A percentile compares a stretch with the other conserved stretches of the same genome.
These are phyloP conservation scores for Agrilus planipennis DNA, from an alignment of 1,140 invertebrate genomes.

Conservation along the genomic window DNA sequence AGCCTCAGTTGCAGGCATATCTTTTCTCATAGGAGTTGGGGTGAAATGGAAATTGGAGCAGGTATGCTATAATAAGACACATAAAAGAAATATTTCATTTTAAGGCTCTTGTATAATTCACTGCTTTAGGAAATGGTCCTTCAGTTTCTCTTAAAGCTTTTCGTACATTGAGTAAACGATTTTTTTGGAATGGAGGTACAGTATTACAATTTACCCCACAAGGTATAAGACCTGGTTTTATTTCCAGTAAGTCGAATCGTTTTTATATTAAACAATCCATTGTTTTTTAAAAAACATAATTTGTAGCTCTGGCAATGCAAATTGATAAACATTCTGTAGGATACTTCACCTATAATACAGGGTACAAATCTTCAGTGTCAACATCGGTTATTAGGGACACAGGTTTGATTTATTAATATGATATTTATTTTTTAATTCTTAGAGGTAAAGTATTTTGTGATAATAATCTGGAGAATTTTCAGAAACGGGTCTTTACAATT, in stretches of 20 bases:
- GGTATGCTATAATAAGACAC: slow-evolving; percentile 33
- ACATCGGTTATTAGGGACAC: slow-evolving; percentile 67
- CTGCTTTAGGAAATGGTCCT: slow-evolving; percentile 59
- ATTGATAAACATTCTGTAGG: slow-evolving; percentile 76
- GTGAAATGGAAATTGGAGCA: slow-evolving; percentile 65
- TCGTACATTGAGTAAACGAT: slow-evolving; percentile 51
- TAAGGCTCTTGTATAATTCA: slow-evolving; percentile 7
- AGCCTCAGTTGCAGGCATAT: slow-evolving; percentile 61
- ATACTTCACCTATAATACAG: slow-evolving; percentile 72
- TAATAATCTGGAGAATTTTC: slow-evolving; percentile 10
- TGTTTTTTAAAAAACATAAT: slow-evolving; percentile 14
- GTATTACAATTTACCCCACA: slow-evolving; percentile 58
- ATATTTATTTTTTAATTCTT: not conserved
- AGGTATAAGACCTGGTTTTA: slow-evolving; percentile 57
- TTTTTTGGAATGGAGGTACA: slow-evolving; percentile 60
- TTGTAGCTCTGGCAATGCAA: slow-evolving; percentile 67
- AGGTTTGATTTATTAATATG: slow-evolving; percentile 34
- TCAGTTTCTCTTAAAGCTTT: slow-evolving; percentile 61
- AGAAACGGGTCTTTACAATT: slow-evolving; percentile 42
- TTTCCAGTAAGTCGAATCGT: slow-evolving; percentile 49
- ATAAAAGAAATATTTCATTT: not conserved
- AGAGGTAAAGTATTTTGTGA: slow-evolving; percentile 5
- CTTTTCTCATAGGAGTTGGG: slow-evolving; percentile 71
- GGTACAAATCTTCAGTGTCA: slow-evolving; percentile 60
- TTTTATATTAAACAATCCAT: slow-evolving; percentile 1